Conservation (phyloP, 2,113 vertebrate species). For the Sinocyclocheilus maitianheensis region DNA sequence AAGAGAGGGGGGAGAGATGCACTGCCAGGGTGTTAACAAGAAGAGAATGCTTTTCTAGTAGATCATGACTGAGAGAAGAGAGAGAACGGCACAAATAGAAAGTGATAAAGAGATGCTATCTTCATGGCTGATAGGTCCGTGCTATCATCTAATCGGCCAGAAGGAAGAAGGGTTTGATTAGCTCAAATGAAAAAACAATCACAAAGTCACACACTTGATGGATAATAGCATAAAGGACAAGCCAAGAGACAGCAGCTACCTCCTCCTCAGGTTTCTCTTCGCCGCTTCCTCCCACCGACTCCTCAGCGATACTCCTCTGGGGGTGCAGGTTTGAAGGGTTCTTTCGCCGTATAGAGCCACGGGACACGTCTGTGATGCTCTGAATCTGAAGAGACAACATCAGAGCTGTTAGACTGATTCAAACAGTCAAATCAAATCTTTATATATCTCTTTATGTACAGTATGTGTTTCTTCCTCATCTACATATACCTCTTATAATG, state of each 20-base stretch:
- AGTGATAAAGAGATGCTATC: not conserved
- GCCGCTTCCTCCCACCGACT: conserved; percentile 75
- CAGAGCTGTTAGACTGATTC: not conserved
- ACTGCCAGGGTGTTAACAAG: not conserved
- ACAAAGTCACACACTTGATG: not conserved
- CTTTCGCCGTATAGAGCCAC: conserved; percentile 94
- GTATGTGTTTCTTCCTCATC: too few relatives aligned
- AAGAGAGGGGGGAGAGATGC: conserved; percentile 46
- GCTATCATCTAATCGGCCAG: not conserved
- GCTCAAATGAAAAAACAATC: not conserved
- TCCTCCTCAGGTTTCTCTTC: conserved; percentile 90
- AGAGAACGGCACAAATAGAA: not conserved
- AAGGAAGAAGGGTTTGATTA: conserved; percentile 13
- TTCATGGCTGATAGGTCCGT: not conserved
- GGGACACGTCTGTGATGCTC: conserved; percentile 94
- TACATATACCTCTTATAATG: too few relatives aligned
- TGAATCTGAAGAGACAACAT: conserved; percentile 81
- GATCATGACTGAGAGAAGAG: not conserved
- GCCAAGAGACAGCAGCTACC: conserved; percentile 69
- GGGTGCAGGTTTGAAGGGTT: conserved; percentile 77
- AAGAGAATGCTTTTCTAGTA: not conserved
- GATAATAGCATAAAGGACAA: not conserved
- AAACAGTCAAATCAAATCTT: not conserved
- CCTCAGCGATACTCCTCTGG: conserved; percentile 79
- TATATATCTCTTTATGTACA: not conserved